Conservation (phyloP, 2,888 invertebrate genomes). For the Pammene aurita region DNA sequence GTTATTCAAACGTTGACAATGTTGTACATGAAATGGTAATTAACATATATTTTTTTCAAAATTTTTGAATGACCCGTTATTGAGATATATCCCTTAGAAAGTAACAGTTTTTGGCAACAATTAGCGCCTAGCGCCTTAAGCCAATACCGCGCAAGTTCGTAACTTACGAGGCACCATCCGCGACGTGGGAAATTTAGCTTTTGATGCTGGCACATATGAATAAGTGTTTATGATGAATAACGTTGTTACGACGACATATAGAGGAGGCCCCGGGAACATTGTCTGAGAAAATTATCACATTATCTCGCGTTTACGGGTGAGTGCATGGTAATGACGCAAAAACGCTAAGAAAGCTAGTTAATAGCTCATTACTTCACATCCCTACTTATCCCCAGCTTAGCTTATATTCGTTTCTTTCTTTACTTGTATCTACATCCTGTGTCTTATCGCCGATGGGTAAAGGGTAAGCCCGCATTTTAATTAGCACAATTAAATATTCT, state of each 20-base stretch:
- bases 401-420: conserved; percentile 9
- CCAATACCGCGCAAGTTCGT: conserved; percentile 47
- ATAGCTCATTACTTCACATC: conserved; percentile 36
- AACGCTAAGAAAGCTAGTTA: conserved; percentile 40
- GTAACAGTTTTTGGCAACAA: too few relatives aligned
- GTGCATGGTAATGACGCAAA: conserved; percentile 39
- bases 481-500: conserved; percentile 14
- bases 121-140: too few relatives aligned
- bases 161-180: conserved; percentile 47
- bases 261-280: conserved; percentile 45
- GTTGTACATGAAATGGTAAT: too few relatives aligned
- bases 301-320: conserved; percentile 42
- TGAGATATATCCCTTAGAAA: too few relatives aligned
- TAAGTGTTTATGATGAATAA: conserved; percentile 50
- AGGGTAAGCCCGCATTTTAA: conserved; percentile 20
- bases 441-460: conserved; percentile 17
- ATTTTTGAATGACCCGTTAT: too few relatives aligned
- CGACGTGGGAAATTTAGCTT: conserved; percentile 52
- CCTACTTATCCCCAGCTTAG: conserved; percentile 11
- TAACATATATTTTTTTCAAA: too few relatives aligned
- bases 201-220: conserved; percentile 52
- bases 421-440: conserved; percentile 18
- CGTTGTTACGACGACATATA: conserved; percentile 52
- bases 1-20: too few relatives aligned
- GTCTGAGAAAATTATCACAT: conserved; percentile 43